phyloP scores from a whole-genome alignment of 2,888 invertebrate genomes.

The Cistogaster globosa region DNA sequence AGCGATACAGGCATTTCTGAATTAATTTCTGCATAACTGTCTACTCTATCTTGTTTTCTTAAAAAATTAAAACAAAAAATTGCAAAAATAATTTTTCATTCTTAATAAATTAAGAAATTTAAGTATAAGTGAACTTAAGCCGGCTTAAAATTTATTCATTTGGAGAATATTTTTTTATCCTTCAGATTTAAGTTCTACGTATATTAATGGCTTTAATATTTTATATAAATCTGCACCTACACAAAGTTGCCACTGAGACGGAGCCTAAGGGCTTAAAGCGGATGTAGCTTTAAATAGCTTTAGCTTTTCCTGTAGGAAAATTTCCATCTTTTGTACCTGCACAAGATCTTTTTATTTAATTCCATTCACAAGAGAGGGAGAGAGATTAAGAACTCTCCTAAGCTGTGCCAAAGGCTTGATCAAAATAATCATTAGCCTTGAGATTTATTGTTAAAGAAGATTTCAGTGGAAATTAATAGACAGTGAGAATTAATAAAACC shows the following conservation, averaged over 20 bases:
- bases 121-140: too few relatives aligned
- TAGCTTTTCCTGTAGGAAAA: slow-evolving; percentile 38
- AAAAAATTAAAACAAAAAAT: too few relatives aligned
- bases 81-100: too few relatives aligned
- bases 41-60: too few relatives aligned
- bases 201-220: neutral
- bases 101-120: too few relatives aligned
- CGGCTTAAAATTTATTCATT: too few relatives aligned
- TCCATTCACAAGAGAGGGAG: neutral
- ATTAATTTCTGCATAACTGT: too few relatives aligned
- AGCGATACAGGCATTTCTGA: too few relatives aligned
- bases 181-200: too few relatives aligned
- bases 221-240: neutral
- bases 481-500: neutral
- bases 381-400: neutral
- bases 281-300: slow-evolving; percentile 42
- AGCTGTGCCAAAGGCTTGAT: slow-evolving; percentile 23
- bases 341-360: neutral
- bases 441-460: neutral
- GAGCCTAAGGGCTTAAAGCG: neutral
- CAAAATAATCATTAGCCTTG: slow-evolving; percentile 8
- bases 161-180: too few relatives aligned
- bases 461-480: neutral
- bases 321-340: neutral
- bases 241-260: neutral